Conservation (phyloP, 2,888 invertebrate genomes). For the Stenoptilia bipunctidactyla region DNA sequence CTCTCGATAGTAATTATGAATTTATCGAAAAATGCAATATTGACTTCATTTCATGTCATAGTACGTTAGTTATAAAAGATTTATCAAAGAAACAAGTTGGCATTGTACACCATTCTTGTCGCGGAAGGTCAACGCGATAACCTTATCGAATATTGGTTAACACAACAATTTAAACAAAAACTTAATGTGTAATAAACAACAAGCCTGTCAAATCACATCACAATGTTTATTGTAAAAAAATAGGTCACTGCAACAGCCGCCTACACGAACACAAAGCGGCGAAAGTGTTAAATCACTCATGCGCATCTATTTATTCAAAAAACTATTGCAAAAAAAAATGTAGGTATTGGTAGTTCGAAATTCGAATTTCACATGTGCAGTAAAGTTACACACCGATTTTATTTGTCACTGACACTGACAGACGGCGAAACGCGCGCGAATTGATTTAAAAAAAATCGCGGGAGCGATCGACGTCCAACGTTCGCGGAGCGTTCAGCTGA, state of each 20-base stretch:
- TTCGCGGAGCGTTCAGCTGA: too few relatives aligned
- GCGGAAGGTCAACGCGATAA: not conserved
- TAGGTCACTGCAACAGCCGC: conserved; percentile 21
- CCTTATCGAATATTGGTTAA: not conserved
- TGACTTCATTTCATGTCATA: too few relatives aligned
- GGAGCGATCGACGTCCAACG: too few relatives aligned
- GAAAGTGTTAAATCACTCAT: conserved; percentile 52
- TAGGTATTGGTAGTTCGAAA: not conserved
- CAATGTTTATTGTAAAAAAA: conserved; percentile 17
- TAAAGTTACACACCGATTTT: too few relatives aligned
- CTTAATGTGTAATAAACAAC: not conserved
- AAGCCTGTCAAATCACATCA: conserved; percentile 5
- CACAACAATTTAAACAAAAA: not conserved
- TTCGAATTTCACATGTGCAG: not conserved
- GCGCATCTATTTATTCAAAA: conserved; percentile 37
- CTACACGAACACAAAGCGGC: conserved; percentile 25
- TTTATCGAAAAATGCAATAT: too few relatives aligned
- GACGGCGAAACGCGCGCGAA: not conserved
- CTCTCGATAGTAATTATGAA: too few relatives aligned
- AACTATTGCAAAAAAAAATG: not conserved
- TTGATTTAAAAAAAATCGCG: too few relatives aligned
- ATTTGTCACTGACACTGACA: too few relatives aligned
- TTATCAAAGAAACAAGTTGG: not conserved
- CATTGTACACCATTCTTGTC: not conserved
- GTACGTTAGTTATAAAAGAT: too few relatives aligned